Conservation (phyloP, 2,888 invertebrate genomes). For the Hemithea aestivaria region DNA sequence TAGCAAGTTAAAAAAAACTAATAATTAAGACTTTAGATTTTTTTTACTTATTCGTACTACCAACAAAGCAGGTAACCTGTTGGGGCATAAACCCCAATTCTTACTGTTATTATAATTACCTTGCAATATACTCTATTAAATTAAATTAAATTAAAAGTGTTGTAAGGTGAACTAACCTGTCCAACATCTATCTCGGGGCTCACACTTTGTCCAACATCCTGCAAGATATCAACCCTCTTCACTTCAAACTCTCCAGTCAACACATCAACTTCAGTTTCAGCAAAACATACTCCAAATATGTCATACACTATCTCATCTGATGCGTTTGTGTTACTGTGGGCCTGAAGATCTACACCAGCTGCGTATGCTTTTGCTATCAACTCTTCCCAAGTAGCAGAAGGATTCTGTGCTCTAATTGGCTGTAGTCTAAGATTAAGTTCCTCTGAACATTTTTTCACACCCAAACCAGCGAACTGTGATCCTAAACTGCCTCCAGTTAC, state of each 20-base stretch:
- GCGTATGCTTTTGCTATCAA: constrained; percentile 64
- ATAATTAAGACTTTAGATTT: too few species aligned
- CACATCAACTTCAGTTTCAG: constrained; percentile 85
- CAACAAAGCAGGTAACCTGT: too few species aligned
- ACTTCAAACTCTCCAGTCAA: constrained; percentile 83
- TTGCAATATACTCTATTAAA: too few species aligned
- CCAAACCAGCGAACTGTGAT: constrained; percentile 82
- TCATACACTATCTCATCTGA: background rate
- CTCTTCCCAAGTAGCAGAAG: constrained; percentile 67
- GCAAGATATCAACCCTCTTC: constrained; percentile 79
- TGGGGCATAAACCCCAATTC: too few species aligned
- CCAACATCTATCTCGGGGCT: constrained; percentile 82
- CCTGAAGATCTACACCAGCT: constrained; percentile 45
- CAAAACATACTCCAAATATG: constrained; percentile 76
- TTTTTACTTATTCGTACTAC: too few species aligned
- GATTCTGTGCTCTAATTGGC: constrained; percentile 53
- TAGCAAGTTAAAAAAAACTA: too few species aligned
- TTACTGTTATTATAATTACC: too few species aligned
- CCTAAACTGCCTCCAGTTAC: constrained; percentile 83
- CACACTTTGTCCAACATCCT: constrained; percentile 81
- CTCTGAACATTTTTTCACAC: constrained; percentile 70
- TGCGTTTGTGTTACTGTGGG: constrained; percentile 23
- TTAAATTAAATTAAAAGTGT: too few species aligned
- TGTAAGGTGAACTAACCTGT: constrained; percentile 75
- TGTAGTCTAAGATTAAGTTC: constrained; percentile 60